A percentile compares a stretch with the other conserved stretches of the same genome.
phyloP scores from a whole-genome alignment of 2,113 vertebrate species.

The Pleuronectes platessa region DNA sequence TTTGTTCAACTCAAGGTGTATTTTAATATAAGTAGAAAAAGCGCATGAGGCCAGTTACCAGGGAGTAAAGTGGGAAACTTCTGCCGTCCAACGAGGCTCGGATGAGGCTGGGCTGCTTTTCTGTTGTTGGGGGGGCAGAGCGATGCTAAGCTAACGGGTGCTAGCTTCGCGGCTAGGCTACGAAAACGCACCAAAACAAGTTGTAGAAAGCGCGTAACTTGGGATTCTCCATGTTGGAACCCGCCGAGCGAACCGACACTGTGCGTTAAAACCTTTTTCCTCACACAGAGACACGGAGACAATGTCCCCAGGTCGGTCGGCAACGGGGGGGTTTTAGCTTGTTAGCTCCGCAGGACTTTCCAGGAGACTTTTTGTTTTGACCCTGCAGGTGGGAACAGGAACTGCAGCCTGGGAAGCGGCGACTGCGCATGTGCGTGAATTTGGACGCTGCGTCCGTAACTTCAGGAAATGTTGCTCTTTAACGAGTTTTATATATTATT shows the following conservation, averaged over 20 bases:
- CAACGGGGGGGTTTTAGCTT: conserved; percentile 33
- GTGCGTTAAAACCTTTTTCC: background rate
- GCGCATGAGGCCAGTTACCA: conserved; percentile 48
- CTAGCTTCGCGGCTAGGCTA: conserved; percentile 62
- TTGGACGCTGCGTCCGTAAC: background rate
- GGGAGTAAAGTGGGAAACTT: conserved; percentile 29
- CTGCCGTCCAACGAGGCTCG: conserved; percentile 34
- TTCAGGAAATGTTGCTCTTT: background rate
- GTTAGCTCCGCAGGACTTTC: conserved; percentile 63
- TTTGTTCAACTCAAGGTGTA: background rate
- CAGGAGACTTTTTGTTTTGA: conserved; percentile 75
- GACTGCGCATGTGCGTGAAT: conserved; percentile 55
- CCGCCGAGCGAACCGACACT: background rate
- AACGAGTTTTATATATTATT: too few species aligned
- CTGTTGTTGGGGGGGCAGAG: conserved; percentile 17
- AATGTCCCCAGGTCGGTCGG: background rate
- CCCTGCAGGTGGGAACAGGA: conserved; percentile 67
- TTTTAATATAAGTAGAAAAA: background rate
- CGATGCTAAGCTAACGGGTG: conserved; percentile 66
- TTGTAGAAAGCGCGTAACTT: conserved; percentile 40
- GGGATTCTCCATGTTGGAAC: conserved; percentile 56
- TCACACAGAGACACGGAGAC: background rate
- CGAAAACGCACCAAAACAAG: conserved; percentile 68
- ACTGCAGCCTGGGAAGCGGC: conserved; percentile 21
- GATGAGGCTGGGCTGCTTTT: conserved; percentile 42